phyloP scores from a whole-genome alignment of 2,888 invertebrate genomes.

The Hirtodrosophila histrioides region DNA sequence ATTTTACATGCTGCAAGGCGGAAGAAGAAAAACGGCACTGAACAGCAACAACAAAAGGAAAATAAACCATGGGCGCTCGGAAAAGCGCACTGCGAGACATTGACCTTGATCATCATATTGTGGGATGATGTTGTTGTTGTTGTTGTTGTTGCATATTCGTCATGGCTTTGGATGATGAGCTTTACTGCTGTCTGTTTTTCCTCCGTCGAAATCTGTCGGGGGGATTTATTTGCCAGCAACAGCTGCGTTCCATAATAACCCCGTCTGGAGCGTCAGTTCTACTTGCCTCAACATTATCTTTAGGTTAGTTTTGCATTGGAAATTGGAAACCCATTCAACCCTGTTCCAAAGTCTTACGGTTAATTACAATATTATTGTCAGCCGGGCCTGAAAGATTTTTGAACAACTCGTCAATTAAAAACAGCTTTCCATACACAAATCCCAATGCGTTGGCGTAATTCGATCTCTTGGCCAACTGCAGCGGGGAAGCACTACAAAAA shows the following conservation, averaged over 20 bases:
- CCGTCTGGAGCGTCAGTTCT: not conserved
- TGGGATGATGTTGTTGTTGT: slow-evolving; percentile 39
- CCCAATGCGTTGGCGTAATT: slow-evolving; percentile 24
- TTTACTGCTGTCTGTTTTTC: slow-evolving; percentile 20
- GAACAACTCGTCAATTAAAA: slow-evolving; percentile 25
- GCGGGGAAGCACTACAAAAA: not conserved
- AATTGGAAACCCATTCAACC: slow-evolving; percentile 9
- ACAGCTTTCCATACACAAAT: slow-evolving; percentile 24
- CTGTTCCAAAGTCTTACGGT: not conserved
- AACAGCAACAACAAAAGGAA: slow-evolving; percentile 37
- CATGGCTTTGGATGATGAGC: slow-evolving; percentile 21
- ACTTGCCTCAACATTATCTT: slow-evolving; percentile 14
- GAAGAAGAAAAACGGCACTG: slow-evolving; percentile 51
- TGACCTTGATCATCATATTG: slow-evolving; percentile 74
- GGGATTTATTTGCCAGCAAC: slow-evolving; percentile 31
- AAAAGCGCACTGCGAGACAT: slow-evolving; percentile 69
- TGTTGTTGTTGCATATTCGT: slow-evolving; percentile 46
- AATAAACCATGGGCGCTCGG: slow-evolving; percentile 39
- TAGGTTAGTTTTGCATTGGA: slow-evolving; percentile 10
- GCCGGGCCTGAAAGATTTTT: not conserved
- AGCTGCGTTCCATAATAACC: slow-evolving; percentile 36
- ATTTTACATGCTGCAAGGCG: slow-evolving; percentile 70
- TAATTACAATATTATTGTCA: slow-evolving; percentile 8
- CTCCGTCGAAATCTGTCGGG: slow-evolving; percentile 10
- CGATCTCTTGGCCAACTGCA: slow-evolving; percentile 11